Conservation (phyloP, 1,140 invertebrate genomes). For the Drosophila parvula region DNA sequence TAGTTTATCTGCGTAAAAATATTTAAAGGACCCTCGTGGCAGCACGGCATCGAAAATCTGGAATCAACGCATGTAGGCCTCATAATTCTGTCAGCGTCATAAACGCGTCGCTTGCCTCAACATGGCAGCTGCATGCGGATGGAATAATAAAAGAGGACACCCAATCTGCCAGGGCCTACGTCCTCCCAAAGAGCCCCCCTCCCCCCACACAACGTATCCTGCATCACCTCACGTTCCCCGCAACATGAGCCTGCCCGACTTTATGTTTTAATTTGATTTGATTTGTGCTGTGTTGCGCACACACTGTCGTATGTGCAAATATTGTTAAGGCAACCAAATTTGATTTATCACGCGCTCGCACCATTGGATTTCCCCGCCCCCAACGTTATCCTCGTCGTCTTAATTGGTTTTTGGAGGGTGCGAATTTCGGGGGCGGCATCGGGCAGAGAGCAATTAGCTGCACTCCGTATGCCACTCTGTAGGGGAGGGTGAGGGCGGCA, state of each 20-base stretch:
- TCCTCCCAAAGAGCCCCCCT: background rate
- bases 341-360: slow-evolving; percentile 70
- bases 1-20: slow-evolving; percentile 81
- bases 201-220: background rate
- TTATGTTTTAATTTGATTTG: slow-evolving; percentile 84
- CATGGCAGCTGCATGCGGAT: slow-evolving; percentile 75
- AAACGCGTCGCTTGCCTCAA: slow-evolving; percentile 78
- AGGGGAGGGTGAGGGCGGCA: background rate
- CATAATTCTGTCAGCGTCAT: slow-evolving; percentile 82
- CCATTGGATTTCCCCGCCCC: slow-evolving; percentile 33
- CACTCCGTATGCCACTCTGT: slow-evolving; percentile 51
- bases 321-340: slow-evolving; percentile 81
- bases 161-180: slow-evolving; percentile 35
- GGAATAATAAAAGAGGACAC: slow-evolving; percentile 77
- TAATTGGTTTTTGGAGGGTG: slow-evolving; percentile 74
- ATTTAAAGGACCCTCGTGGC: slow-evolving; percentile 72
- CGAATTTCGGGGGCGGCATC: slow-evolving; percentile 31
- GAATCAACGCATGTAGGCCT: slow-evolving; percentile 81
- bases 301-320: slow-evolving; percentile 76
- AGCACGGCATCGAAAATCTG: slow-evolving; percentile 67
- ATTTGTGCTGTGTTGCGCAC: slow-evolving; percentile 81
- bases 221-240: slow-evolving; percentile 7
- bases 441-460: slow-evolving; percentile 69
- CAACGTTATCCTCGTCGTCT: slow-evolving; percentile 40
- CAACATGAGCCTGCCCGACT: slow-evolving; percentile 55